Conservation (phyloP, 2,888 invertebrate species). For the Drosophila antonietae region DNA sequence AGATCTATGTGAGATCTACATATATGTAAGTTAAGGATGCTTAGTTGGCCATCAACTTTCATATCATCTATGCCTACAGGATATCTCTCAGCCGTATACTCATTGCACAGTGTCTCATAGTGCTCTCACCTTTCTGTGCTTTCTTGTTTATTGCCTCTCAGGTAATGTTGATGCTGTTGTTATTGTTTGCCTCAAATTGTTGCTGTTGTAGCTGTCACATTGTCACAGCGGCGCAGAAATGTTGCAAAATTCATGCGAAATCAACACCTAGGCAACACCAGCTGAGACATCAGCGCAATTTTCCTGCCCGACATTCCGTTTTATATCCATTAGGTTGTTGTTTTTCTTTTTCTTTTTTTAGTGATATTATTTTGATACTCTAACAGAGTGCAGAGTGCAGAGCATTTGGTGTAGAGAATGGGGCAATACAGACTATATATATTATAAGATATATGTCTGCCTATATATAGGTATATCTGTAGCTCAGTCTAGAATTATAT, state of each 20-base stretch:
- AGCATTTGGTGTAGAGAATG: no score
- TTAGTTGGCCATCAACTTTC: background rate
- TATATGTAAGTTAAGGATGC: no score
- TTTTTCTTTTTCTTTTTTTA: background rate
- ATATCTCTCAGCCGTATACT: background rate
- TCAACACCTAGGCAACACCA: constrained; percentile 39
- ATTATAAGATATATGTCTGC: no score
- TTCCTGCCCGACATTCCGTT: constrained; percentile 17
- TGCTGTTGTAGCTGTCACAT: constrained; percentile 36
- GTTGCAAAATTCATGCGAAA: constrained; percentile 64
- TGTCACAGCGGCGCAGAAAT: constrained; percentile 51
- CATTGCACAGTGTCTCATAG: no score
- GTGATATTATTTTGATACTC: constrained; percentile 8
- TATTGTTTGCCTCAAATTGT: constrained; percentile 2
- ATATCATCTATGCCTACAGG: background rate
- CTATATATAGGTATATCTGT: no score
- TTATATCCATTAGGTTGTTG: constrained; percentile 10
- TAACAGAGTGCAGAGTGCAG: background rate
- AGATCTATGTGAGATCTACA: no score
- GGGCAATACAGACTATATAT: background rate
- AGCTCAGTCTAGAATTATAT: background rate
- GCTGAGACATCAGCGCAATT: constrained; percentile 12
- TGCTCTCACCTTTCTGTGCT: constrained; percentile 1
- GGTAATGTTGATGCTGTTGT: constrained; percentile 12
- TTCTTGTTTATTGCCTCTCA: constrained; percentile 6